Percentiles rank a stretch among this genome's conserved stretches.
These are phyloP conservation scores for Poecilia latipinna DNA, from an alignment of 2,113 vertebrate genomes.

Conservation along the genomic window DNA sequence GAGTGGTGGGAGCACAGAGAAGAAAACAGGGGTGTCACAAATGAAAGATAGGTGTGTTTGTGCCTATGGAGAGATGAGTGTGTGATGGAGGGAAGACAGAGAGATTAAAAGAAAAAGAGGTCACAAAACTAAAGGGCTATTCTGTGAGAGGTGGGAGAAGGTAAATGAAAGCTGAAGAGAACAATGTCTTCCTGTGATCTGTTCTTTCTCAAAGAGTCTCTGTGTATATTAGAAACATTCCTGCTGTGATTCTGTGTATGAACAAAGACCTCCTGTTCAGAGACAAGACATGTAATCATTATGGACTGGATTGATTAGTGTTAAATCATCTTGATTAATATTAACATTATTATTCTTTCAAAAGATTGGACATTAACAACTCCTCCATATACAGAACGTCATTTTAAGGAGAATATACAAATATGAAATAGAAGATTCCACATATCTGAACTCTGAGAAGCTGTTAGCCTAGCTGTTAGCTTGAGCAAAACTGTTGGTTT, in stretches of 20 bases:
- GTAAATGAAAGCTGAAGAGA: slow-evolving; percentile 23
- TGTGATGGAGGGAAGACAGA: slow-evolving; percentile 15
- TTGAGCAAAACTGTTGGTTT: too few relatives aligned
- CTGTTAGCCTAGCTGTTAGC: too few relatives aligned
- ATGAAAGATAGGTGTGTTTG: slow-evolving; percentile 60
- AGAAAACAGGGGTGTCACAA: slow-evolving; percentile 53
- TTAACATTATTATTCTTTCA: neutral
- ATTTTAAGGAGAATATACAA: neutral
- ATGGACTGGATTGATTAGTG: neutral
- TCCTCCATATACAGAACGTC: neutral
- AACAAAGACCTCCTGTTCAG: neutral
- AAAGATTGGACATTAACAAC: neutral
- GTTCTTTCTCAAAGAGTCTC: neutral
- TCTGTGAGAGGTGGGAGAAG: slow-evolving; percentile 23
- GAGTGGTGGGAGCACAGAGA: slow-evolving; percentile 46
- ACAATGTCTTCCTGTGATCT: slow-evolving; percentile 33
- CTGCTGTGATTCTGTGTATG: neutral
- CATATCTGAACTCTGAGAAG: neutral
- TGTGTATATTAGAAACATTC: accelerated
- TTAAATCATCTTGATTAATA: neutral
- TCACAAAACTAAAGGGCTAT: slow-evolving; percentile 25
- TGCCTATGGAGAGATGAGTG: slow-evolving; percentile 53
- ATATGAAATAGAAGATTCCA: neutral
- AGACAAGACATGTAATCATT: neutral
- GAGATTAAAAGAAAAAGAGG: slow-evolving; percentile 10